Percentiles rank a stretch among this genome's conserved stretches.
These are phyloP conservation scores for Siniperca knerii DNA, from an alignment of 2,113 vertebrate genomes.

Conservation along the genomic window DNA sequence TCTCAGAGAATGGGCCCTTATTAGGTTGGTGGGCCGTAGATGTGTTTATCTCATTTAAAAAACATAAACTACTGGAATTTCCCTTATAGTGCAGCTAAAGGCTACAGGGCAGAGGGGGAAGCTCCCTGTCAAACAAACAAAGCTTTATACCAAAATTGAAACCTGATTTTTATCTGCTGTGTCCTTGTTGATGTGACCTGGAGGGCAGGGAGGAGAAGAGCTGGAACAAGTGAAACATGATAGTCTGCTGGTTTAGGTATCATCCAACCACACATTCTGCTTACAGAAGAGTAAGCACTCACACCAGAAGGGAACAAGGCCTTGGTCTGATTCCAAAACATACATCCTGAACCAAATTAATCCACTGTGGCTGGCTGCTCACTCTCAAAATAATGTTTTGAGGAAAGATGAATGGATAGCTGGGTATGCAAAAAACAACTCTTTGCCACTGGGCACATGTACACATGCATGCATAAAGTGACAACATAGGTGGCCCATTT, in stretches of 20 bases:
- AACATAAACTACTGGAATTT: background rate
- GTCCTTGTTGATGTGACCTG: slow-evolving; percentile 57
- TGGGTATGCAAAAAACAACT: background rate
- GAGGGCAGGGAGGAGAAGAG: slow-evolving; percentile 31
- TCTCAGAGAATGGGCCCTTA: slow-evolving; percentile 95
- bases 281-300: background rate
- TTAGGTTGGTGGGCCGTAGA: slow-evolving; percentile 78
- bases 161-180: slow-evolving; percentile 46
- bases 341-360: slow-evolving; percentile 1
- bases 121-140: slow-evolving; percentile 31
- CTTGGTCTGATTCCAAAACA: slow-evolving; percentile 23
- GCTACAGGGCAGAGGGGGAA: background rate
- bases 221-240: slow-evolving; percentile 58
- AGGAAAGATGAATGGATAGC: background rate
- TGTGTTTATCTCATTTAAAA: background rate
- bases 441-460: background rate
- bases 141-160: slow-evolving; percentile 43
- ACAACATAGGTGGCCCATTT: background rate
- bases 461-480: background rate
- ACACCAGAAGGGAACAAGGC: slow-evolving; percentile 17
- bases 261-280: slow-evolving; percentile 17
- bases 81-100: background rate
- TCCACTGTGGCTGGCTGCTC: background rate
- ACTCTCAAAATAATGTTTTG: slow-evolving; percentile 1
- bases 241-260: slow-evolving; percentile 37